Percentiles rank a stretch among this genome's conserved stretches.
Conservation (phyloP, 2,113 vertebrate genomes). For the Pollachius pollachius region DNA sequence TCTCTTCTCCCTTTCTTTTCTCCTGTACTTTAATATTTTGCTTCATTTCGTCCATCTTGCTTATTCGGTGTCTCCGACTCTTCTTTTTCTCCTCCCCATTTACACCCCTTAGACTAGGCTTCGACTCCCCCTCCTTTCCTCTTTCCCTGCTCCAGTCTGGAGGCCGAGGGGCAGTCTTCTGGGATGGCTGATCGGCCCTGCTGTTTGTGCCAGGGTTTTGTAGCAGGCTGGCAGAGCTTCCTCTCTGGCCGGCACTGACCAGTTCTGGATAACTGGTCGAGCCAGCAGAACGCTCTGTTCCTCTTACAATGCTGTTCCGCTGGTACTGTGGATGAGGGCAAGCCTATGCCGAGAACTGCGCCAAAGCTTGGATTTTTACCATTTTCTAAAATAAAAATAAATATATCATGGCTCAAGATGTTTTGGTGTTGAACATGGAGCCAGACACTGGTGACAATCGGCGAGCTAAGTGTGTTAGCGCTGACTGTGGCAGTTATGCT, state of each 20-base stretch:
- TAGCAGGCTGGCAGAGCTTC: constrained; percentile 3
- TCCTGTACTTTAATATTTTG: constrained; percentile 7
- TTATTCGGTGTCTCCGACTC: too few relatives aligned
- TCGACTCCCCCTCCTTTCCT: too few relatives aligned
- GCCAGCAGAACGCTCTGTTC: constrained; percentile 19
- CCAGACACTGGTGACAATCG: too few relatives aligned
- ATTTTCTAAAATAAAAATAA: too few relatives aligned
- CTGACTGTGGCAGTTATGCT: too few relatives aligned
- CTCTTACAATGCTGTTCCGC: constrained; percentile 9
- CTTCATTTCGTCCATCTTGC: constrained; percentile 7
- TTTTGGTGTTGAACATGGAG: too few relatives aligned
- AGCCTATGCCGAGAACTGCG: constrained; percentile 1
- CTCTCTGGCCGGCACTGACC: constrained; percentile 15
- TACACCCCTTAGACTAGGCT: background rate
- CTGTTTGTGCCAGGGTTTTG: too few relatives aligned
- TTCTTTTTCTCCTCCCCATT: background rate
- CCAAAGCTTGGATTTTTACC: background rate
- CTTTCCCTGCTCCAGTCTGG: background rate
- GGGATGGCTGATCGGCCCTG: background rate
- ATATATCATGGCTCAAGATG: too few relatives aligned
- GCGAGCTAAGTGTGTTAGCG: too few relatives aligned
- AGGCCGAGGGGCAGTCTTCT: background rate
- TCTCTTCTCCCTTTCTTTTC: constrained; percentile 7
- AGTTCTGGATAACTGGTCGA: constrained; percentile 20
- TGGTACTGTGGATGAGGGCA: constrained; percentile 16